phyloP scores from a whole-genome alignment of 2,113 vertebrate species.

The Psittacula cyanocephala region DNA sequence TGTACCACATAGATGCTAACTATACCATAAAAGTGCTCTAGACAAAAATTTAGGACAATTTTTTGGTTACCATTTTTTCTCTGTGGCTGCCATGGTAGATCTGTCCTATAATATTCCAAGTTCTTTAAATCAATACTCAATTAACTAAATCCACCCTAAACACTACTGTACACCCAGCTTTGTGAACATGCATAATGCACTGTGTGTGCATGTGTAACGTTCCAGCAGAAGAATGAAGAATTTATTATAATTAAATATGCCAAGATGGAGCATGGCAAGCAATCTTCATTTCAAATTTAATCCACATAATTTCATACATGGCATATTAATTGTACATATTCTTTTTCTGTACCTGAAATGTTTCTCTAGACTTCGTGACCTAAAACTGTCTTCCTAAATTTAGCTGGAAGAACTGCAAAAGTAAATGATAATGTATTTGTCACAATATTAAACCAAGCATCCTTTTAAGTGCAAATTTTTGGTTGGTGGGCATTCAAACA shows the following conservation, averaged over 20 bases:
- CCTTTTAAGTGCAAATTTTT: constrained; percentile 60
- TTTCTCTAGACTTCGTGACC: constrained; percentile 46
- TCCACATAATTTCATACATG: neutral
- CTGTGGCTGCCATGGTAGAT: neutral
- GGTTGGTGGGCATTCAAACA: neutral
- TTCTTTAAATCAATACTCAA: neutral
- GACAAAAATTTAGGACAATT: neutral
- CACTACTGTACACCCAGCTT: neutral
- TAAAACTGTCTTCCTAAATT: constrained; percentile 64
- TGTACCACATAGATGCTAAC: neutral
- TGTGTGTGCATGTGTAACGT: neutral
- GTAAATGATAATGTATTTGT: constrained; percentile 23
- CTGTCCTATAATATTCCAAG: neutral
- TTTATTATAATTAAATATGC: neutral
- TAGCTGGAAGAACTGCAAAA: constrained; percentile 34
- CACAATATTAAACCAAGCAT: neutral
- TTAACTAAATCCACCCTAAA: neutral
- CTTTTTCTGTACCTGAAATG: neutral
- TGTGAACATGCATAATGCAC: neutral
- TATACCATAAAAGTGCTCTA: neutral
- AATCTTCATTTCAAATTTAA: neutral
- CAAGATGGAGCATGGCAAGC: neutral
- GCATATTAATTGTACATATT: neutral
- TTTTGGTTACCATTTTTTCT: neutral
- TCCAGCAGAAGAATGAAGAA: neutral